Percentiles rank a stretch among this genome's conserved stretches.
phyloP scores from a whole-genome alignment of 2,888 invertebrate genomes.

The Drosophila percnosoma region DNA sequence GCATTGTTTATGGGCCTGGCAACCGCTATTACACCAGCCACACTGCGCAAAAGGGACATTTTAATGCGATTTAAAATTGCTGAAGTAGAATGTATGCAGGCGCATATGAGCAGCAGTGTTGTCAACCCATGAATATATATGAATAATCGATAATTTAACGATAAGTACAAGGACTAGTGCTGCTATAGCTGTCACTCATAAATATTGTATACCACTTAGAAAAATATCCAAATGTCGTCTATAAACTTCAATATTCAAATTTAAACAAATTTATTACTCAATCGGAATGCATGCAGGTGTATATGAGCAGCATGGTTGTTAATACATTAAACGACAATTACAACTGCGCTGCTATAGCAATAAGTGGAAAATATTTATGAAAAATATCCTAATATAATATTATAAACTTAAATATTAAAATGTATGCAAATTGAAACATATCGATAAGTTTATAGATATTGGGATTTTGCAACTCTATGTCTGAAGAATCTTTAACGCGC shows the following conservation, averaged over 20 bases:
- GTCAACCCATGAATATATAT: slow-evolving; percentile 14
- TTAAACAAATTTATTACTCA: not conserved
- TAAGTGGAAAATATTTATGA: not conserved
- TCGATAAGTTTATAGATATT: slow-evolving; percentile 12
- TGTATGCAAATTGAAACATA: not conserved
- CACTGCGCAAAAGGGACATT: slow-evolving; percentile 65
- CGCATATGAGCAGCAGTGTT: slow-evolving; percentile 35
- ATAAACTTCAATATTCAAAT: not conserved
- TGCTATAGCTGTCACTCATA: not conserved
- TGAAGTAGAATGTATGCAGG: slow-evolving; percentile 4
- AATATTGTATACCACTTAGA: not conserved
- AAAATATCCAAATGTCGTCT: not conserved
- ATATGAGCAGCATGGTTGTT: not conserved
- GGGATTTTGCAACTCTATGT: slow-evolving; percentile 11
- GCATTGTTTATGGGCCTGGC: slow-evolving; percentile 25
- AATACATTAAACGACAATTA: not conserved
- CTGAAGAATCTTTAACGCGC: not conserved
- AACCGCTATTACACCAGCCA: slow-evolving; percentile 28
- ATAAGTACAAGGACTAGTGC: not conserved
- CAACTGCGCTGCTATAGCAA: not conserved
- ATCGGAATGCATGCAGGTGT: not conserved
- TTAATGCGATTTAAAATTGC: slow-evolving; percentile 14
- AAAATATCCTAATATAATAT: not conserved
- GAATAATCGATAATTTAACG: slow-evolving; percentile 8
- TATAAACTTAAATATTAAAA: not conserved